Percentiles rank a stretch among this genome's conserved stretches.
Conservation (phyloP, 2,113 vertebrate species). For the Muscicapa adusta region DNA sequence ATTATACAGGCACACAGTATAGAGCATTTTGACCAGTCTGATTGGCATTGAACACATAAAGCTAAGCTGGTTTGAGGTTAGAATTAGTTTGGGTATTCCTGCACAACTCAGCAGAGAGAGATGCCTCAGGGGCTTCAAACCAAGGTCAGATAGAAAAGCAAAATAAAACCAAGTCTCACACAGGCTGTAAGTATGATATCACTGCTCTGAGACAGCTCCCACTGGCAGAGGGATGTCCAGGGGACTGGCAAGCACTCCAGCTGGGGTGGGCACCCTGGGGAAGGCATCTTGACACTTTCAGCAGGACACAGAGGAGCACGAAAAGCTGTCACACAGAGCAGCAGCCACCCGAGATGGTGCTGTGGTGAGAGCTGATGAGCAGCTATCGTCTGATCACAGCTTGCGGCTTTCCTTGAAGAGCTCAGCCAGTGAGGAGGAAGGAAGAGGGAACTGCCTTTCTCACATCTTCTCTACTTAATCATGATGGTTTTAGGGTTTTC, state of each 20-base stretch:
- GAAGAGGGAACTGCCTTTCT: background rate
- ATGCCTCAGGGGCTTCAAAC: background rate
- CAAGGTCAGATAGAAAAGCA: background rate
- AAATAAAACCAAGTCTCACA: background rate
- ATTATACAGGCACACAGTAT: background rate
- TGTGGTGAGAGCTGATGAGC: background rate
- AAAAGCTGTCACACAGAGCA: background rate
- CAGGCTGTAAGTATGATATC: background rate
- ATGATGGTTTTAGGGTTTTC: background rate
- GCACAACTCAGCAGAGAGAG: background rate
- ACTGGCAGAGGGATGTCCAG: background rate
- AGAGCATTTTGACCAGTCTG: background rate
- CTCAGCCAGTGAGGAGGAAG: background rate
- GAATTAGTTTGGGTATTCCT: background rate
- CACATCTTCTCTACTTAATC: background rate
- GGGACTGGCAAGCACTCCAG: background rate
- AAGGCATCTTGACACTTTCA: background rate
- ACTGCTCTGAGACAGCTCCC: background rate
- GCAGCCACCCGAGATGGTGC: background rate
- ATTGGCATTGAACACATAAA: background rate
- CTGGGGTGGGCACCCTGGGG: background rate
- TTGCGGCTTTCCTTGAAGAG: constrained; percentile 7
- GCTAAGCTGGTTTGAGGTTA: background rate
- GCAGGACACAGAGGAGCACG: background rate
- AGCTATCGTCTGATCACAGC: background rate